Base-by-base conservation (phyloP, 2,113 vertebrate genomes). In the Phalacrocorax aristotelis region DNA sequence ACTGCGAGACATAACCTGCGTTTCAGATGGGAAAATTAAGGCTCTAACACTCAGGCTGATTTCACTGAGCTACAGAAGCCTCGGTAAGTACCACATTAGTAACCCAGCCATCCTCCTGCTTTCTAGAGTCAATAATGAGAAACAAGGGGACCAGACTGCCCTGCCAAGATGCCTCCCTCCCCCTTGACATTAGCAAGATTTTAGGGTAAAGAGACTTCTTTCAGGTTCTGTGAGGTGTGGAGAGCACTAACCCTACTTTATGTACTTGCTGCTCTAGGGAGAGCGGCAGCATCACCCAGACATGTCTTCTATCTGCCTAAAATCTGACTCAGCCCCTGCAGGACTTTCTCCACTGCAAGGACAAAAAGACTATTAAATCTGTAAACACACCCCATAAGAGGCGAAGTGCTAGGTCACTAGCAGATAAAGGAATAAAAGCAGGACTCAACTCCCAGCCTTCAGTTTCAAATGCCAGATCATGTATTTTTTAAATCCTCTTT, bases 401-500 rank as follows among this genome's bases (percentile, higher is more conserved):
- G 78, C 3, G 2, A 94, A 81, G 51, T 7, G 30, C 90, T 69
- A 79, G 66, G 81, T 93, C 90, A 91, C 40, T 25, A 81, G 76
- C 64, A 93, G 79, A 92, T 83, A 93, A 80, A 90, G 60, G 85
- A 66, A 95, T 78, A 95, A 93, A 93, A 72, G 57, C 40, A 60
- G 66, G 54, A 91, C 78, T 96, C 93, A 10, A 23, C 40, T 68
- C 71, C 61, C 80, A 87, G 40, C 25, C 34, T 90, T 71, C 54
- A 77, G 46, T 95, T 95, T 83, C 78, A 96, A 97, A 92, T 66
- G 78, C 54, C 87, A 95, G 87, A 80, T 91, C 94, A 95, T 95
- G 89, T 97, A 96, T 95, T 95, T 95, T 96, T 97, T 30, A 96
- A 96, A 97, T 94, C 91, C 93, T 96, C 93, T 95, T 97, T 94